Percentiles rank a stretch among this genome's conserved stretches.
Evolutionary conservation across 2,113 vertebrate species (phyloP).

Genomic region (Coturnix japonica): DNA sequence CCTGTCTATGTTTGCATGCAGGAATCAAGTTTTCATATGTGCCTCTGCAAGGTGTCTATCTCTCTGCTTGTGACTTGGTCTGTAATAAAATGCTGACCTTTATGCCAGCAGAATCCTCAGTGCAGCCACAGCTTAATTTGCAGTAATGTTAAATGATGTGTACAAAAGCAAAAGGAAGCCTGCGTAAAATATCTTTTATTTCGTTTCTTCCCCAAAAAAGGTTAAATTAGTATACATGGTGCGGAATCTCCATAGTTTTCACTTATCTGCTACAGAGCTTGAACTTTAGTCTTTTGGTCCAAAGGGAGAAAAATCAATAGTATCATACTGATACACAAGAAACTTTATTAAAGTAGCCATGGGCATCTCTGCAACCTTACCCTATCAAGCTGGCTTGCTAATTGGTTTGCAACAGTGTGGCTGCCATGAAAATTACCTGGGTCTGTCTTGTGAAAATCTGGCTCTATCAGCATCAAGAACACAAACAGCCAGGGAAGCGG

Average conservation of each 20-base stretch:
- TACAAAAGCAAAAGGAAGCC: background rate
- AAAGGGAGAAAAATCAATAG: constrained; percentile 62
- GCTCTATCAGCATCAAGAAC: constrained; percentile 57
- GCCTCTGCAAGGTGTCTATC: background rate
- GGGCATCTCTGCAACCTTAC: constrained; percentile 39
- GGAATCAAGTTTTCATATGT: background rate
- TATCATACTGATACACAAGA: constrained; percentile 54
- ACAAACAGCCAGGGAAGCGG: constrained; percentile 47
- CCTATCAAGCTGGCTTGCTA: constrained; percentile 63
- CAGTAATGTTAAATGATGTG: constrained; percentile 8
- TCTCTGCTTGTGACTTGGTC: background rate
- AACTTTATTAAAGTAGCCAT: constrained; percentile 67
- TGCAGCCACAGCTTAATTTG: background rate
- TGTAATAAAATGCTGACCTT: background rate
- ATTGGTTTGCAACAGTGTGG: constrained; percentile 54
- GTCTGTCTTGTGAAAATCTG: constrained; percentile 61
- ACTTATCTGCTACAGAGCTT: constrained; percentile 9
- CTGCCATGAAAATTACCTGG: constrained; percentile 42
- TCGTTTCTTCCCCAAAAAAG: background rate
- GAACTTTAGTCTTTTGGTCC: constrained; percentile 54
- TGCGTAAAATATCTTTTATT: background rate
- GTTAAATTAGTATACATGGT: constrained; percentile 21
- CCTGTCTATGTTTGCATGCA: background rate
- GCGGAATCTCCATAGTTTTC: background rate
- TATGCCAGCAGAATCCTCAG: background rate